Evolutionary conservation across 2,797 vertebrate species (phyloP), one percentile per base, ranked within the genome.

Genomic region (Hapalemur alaotrensis): DNA sequence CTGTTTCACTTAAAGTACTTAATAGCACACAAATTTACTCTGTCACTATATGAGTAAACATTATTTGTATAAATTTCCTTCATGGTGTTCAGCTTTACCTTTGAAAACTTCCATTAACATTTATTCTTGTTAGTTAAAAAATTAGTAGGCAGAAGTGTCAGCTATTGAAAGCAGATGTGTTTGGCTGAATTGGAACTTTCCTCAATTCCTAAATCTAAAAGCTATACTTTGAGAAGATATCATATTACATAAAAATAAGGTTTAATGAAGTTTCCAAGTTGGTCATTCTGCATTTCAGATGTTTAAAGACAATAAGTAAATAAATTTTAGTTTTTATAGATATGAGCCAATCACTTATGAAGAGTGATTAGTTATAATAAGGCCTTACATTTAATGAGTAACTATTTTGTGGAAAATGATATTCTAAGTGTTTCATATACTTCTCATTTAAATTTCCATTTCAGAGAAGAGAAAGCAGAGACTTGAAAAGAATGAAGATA

Each of bases 1-100:
- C 43, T 41, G 54, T 50, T 94, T 93, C 32, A 85, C 46, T 76
- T n/a, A 85, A 75, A 15, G 50, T 80, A 80, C 54, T 69, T 95
- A 43, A 41, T 70, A 35, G 46, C 22, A 57, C 12, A 89, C 2
- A 70, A 92, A 57, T 67, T 78, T 20, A 88, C 78, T 83, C 23
- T 57, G 6, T 87, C 84, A 93, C 41, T 50, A 54, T 78, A 70
- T 78, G 73, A 93, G 48, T 81, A 94, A 94, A 78, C 28, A 75
- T 86, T 91, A 93, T 95, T 97, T 96, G 87, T 46, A 54, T 67
- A 88, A 91, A 23, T 94, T 94, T 89, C 35, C 46, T 76, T 95
- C 85, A 61, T 75, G 72, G 76, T 63, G 46, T 48, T 95, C 23
- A 92, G 32, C 14, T 93, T 97, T 97, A n/a, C 89, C 57, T 78